Percentiles rank a stretch among this genome's conserved stretches.
These are phyloP conservation scores for Cephus rjabovi DNA, from an alignment of 2,888 invertebrate genomes.

Conservation along the genomic window DNA sequence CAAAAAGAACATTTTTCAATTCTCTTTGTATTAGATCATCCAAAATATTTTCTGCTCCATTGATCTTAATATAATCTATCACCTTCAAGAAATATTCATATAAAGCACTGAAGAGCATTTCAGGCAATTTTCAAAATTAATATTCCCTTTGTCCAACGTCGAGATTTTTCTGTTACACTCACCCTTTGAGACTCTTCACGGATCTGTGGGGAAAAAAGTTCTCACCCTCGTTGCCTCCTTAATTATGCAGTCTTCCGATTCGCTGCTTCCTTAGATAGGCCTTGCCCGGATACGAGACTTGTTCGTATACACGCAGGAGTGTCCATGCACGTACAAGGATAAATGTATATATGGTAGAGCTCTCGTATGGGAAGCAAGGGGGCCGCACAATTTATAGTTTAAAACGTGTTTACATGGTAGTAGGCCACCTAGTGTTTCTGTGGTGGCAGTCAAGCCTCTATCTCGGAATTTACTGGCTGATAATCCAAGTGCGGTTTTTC, in stretches of 20 bases:
- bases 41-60: neutral
- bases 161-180: neutral
- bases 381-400: conserved; percentile 1
- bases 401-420: conserved; percentile 10
- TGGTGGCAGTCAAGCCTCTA: conserved; percentile 16
- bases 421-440: conserved; percentile 16
- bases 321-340: neutral
- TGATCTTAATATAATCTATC: neutral
- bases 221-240: neutral
- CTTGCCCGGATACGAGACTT: neutral
- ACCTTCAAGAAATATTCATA: neutral
- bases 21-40: neutral
- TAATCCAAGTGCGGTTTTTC: conserved; percentile 24
- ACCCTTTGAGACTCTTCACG: neutral
- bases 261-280: neutral
- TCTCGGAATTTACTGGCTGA: conserved; percentile 24
- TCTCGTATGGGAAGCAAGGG: neutral
- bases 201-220: neutral
- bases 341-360: neutral
- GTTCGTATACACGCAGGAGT: neutral
- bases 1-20: neutral
- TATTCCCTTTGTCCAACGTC: neutral
- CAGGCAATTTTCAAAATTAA: neutral
- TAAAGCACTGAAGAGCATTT: neutral
- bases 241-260: neutral